A percentile compares a stretch with the other conserved stretches of the same genome.
phyloP scores from a whole-genome alignment of 2,888 invertebrate species.

The Anarsia innoxiella region DNA sequence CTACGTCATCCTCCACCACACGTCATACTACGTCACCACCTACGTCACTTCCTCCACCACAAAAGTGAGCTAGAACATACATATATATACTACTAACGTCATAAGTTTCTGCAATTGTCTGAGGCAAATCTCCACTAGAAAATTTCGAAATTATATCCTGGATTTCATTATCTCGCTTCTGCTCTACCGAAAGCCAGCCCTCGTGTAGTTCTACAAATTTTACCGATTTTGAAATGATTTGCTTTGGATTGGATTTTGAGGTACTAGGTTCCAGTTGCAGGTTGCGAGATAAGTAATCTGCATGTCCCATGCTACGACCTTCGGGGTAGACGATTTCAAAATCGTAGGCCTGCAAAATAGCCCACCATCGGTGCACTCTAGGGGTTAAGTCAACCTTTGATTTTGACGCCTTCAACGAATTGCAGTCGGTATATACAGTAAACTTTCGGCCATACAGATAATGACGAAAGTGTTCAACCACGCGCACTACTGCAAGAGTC shows the following conservation, averaged over 20 bases:
- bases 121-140: not conserved
- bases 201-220: conserved; percentile 9
- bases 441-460: too few relatives aligned
- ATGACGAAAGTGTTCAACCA: too few relatives aligned
- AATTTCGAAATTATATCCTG: conserved; percentile 3
- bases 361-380: conserved; percentile 13
- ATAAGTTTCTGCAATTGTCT: not conserved
- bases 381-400: too few relatives aligned
- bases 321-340: conserved; percentile 21
- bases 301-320: conserved; percentile 22
- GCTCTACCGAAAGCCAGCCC: conserved; percentile 9
- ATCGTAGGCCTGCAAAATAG: conserved; percentile 18
- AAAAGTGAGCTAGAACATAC: too few relatives aligned
- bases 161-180: conserved; percentile 9
- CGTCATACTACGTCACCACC: too few relatives aligned
- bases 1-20: too few relatives aligned
- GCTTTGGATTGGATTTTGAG: not conserved
- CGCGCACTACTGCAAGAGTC: conserved; percentile 16
- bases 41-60: too few relatives aligned
- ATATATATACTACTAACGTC: too few relatives aligned
- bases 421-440: too few relatives aligned
- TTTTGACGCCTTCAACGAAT: too few relatives aligned
- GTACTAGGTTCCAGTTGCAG: not conserved
- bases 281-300: conserved; percentile 13
- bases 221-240: not conserved